Evolutionary conservation across 2,113 vertebrate species (phyloP), one percentile per base, ranked within the genome.

Genomic region (Drymodes brunneopygia): DNA sequence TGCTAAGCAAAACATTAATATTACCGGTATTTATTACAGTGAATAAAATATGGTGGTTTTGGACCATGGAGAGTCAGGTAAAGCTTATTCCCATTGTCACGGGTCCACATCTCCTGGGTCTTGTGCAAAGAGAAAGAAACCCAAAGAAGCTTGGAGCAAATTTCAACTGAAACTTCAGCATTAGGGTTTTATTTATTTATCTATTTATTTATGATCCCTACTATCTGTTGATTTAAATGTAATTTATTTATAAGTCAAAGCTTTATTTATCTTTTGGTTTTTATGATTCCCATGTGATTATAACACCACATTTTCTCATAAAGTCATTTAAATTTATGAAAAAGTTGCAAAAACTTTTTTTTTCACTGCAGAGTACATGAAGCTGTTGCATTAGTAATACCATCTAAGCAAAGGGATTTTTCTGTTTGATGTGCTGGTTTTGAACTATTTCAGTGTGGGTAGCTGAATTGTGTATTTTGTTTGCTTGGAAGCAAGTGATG

Each of bases 221-320:
- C 50, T 88, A 47, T 86, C 90, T 88, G 31, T 86, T 90, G 18
- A 80, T 94, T 88, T 93, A 85, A 79, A 50, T 85, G 36, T 92
- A 65, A 91, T 66, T 85, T 95, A 80, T 94, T 96, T 92, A 61
- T 86, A 82, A 83, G 50, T 53, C 45, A 75, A 72, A 82, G 1
- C 6, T 86, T 82, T 85, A 61, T 85, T 95, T 89, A 47, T 91
- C 27, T 65, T 50, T 90, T 69, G 86, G 36, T 56, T 87, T 84
- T 81, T 58, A 54, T 56, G 44, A 79, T 80, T 81, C 79, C 71
- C 28, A 5, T 42, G 27, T 62, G 85, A 51, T 44, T 40, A 28
- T 80, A 72, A 47, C 24, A 47, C 53, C 19, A 28, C 18, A 12
- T 71, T 90, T 94, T 73, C 75, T 93, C n/a, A 27, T 65, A 38